Base-by-base conservation (phyloP, 2,888 invertebrate species). In the Elysia crispata region DNA sequence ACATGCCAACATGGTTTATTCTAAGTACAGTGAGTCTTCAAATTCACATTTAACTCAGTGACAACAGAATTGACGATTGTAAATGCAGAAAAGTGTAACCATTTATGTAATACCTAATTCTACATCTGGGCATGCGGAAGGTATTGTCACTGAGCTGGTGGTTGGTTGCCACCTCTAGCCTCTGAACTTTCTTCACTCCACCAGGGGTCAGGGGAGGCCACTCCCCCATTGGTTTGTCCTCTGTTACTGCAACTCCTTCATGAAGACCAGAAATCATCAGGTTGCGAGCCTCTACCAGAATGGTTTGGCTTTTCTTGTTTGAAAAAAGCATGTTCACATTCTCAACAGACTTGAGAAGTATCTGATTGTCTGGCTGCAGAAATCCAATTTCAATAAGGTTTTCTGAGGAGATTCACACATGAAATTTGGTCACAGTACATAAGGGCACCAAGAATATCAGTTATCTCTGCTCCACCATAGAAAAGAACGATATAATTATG, bases 261-360 rank as follows among this genome's bases (percentile, higher is more conserved):
- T 97, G 96, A 76, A 97, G 93, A 91, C 97, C 96, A 88, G 95
- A 95, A 77, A 95, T 94, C 95, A 97, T 96, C 69, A 97, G 94
- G 81, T 92, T 93, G 57, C 95, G 93, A 0, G 97, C 96, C 74
- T 93, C 93, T 79, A 94, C 94, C 78, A 96, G 91, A 83, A 96
- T 95, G 84, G 95, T 94, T 87, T 95, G 94, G 85, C 95, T 95
- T 76, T 95, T 95, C 87, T 95, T 96, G 88, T 95, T 94, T 50
- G 96, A 95, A 91, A 96, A 97, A 50, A 96, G 92, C 6, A 94
- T 93, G 89, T 96, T 95, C 80, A 96, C 94, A 90, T 96, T 95
- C 33, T 94, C 94, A 1, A 95, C 94, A 89, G 96, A 97, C 60
- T 95, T 94, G 0, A 95, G 91, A 74, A 97, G 93, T 0, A 95